A percentile compares a stretch with the other conserved stretches of the same genome.
These are phyloP conservation scores for Microtus oregoni DNA, from an alignment of 2,113 vertebrate species.

Conservation along the genomic window DNA sequence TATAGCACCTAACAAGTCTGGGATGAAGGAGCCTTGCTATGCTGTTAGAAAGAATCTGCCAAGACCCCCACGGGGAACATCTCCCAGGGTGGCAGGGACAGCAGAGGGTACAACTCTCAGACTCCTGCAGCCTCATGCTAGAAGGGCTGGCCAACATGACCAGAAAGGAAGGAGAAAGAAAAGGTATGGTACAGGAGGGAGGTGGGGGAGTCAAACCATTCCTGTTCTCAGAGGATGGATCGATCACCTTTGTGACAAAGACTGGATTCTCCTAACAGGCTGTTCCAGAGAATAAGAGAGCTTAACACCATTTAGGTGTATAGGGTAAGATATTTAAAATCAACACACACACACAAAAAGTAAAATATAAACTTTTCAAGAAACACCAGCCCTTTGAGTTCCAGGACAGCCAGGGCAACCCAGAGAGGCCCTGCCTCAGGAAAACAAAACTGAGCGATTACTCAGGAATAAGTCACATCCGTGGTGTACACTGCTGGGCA, in stretches of 20 bases:
- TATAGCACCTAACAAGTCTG: background rate
- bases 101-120: background rate
- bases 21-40: background rate
- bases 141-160: background rate
- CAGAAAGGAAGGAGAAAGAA: background rate
- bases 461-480: background rate
- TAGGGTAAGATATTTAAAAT: background rate
- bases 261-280: background rate
- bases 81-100: background rate
- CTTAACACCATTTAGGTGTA: background rate
- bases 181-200: background rate
- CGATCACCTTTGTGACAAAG: background rate
- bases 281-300: background rate
- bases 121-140: too few species aligned
- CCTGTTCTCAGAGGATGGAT: background rate
- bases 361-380: background rate
- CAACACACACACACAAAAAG: background rate
- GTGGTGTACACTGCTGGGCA: background rate
- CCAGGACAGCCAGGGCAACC: background rate
- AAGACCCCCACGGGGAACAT: background rate
- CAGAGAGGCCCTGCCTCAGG: background rate
- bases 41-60: background rate
- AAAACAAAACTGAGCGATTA: background rate
- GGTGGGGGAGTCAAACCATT: background rate
- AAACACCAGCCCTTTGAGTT: background rate